Evolutionary conservation across 2,113 vertebrate species (phyloP).

Genomic region (Austrofundulus limnaeus): DNA sequence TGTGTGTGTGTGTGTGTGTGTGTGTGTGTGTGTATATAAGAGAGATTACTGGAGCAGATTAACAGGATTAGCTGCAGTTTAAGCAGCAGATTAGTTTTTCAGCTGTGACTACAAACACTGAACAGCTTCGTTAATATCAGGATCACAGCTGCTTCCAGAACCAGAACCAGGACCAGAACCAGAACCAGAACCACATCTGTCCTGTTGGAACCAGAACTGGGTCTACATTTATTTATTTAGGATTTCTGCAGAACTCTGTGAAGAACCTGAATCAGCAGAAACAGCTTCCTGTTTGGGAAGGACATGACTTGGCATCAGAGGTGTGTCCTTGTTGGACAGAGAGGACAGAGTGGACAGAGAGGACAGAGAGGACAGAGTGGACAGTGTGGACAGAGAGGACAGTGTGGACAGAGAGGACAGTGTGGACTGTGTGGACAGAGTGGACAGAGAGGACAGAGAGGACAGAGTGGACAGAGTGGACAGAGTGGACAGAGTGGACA

Average conservation of each 20-base stretch:
- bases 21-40: neutral
- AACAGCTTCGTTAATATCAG: too few species aligned
- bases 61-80: constrained; percentile 5
- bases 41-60: constrained; percentile 6
- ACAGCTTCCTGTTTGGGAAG: neutral
- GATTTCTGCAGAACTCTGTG: neutral
- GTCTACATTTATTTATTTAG: neutral
- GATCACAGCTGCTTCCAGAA: neutral
- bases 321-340: neutral
- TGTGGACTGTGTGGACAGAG: too few species aligned
- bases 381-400: too few species aligned
- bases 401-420: too few species aligned
- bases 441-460: too few species aligned
- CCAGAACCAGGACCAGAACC: too few species aligned
- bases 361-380: too few species aligned
- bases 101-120: neutral
- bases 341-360: too few species aligned
- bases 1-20: neutral
- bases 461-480: too few species aligned
- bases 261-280: neutral
- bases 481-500: too few species aligned
- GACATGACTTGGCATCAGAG: neutral
- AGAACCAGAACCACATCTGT: too few species aligned
- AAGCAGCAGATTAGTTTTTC: neutral
- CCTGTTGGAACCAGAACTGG: neutral